A percentile compares a stretch with the other conserved stretches of the same genome.
Conservation (phyloP, 2,113 vertebrate genomes). For the Genyomyrus donnyi region DNA sequence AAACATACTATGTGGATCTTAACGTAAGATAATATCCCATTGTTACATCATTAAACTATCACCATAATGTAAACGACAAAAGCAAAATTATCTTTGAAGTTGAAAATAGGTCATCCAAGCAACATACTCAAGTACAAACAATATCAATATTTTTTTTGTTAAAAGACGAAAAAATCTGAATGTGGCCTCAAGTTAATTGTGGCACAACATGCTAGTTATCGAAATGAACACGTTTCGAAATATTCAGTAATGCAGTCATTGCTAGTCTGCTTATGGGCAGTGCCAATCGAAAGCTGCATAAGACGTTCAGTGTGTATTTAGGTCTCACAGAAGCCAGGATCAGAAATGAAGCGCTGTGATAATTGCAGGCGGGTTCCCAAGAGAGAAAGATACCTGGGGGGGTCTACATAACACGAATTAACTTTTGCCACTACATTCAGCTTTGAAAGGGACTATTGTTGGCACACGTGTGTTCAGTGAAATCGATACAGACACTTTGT, state of each 20-base stretch:
- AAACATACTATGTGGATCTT: neutral
- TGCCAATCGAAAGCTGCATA: neutral
- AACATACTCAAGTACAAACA: neutral
- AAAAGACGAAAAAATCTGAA: neutral
- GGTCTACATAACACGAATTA: neutral
- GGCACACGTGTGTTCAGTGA: neutral
- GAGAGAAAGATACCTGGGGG: neutral
- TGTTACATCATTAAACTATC: neutral
- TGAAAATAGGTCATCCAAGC: neutral
- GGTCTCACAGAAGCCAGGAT: neutral
- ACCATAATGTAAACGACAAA: neutral
- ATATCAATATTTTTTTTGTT: neutral
- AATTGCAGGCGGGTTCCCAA: neutral
- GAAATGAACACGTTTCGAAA: neutral
- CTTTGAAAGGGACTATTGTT: neutral
- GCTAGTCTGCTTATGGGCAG: neutral
- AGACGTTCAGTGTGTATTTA: neutral
- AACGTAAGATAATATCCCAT: neutral
- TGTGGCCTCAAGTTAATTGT: neutral
- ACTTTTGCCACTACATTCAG: neutral
- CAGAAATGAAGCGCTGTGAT: neutral
- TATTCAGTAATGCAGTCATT: neutral
- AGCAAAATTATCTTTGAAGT: neutral
- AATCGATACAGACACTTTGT: neutral
- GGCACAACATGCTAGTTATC: neutral